Evolutionary conservation across 2,113 vertebrate species (phyloP).

Genomic region (Oxygymnocypris stewartii): DNA sequence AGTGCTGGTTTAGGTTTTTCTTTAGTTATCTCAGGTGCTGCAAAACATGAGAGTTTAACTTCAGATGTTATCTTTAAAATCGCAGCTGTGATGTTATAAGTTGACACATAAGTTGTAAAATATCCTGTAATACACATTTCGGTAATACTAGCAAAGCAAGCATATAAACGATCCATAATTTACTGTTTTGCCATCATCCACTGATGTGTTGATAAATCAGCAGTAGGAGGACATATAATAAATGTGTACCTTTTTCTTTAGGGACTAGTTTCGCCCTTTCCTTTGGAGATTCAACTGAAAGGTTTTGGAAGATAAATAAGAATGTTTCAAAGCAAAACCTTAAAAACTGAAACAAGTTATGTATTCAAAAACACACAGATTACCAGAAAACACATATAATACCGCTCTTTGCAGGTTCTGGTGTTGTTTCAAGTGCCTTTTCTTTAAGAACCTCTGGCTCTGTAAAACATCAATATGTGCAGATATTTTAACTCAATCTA

Average conservation of each 20-base stretch:
- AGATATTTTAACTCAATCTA: not conserved
- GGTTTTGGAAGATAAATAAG: not conserved
- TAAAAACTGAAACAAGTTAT: not conserved
- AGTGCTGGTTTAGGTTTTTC: constrained; percentile 59
- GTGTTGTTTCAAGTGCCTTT: constrained; percentile 26
- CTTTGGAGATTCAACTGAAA: constrained; percentile 4
- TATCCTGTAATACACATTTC: not conserved
- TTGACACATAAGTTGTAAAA: constrained; percentile 10
- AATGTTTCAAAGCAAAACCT: not conserved
- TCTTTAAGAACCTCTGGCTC: constrained; percentile 31
- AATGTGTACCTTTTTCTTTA: not conserved
- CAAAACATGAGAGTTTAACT: constrained; percentile 20
- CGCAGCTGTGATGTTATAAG: not conserved
- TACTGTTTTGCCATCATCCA: not conserved
- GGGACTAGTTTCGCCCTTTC: not conserved
- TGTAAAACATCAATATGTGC: not conserved
- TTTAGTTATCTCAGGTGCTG: constrained; percentile 53
- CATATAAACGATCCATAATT: not conserved
- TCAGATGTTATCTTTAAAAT: not conserved
- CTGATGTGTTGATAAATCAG: not conserved
- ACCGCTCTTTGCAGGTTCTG: constrained; percentile 21
- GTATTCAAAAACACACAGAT: not conserved
- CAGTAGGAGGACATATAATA: not conserved
- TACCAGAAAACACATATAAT: not conserved
- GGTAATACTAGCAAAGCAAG: not conserved